Evolutionary conservation across 2,113 vertebrate genomes (phyloP).

Genomic region (Progne subis): DNA sequence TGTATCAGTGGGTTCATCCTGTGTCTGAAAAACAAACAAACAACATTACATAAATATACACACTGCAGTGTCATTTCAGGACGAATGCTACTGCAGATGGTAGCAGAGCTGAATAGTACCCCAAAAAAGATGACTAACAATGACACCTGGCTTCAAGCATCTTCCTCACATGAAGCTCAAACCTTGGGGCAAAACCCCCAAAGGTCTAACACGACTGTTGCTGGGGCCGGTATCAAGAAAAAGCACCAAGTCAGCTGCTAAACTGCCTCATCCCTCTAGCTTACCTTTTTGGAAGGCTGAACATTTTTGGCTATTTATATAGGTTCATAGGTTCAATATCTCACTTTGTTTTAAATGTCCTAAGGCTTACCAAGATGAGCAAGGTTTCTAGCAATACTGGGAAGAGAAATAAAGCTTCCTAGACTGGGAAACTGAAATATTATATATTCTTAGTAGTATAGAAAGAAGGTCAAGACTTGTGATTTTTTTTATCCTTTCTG

Average conservation of each 20-base stretch:
- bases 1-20: conserved; percentile 86
- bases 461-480: not conserved
- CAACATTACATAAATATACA: not conserved
- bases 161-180: not conserved
- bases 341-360: not conserved
- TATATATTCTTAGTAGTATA: not conserved
- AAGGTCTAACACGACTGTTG: not conserved
- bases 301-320: not conserved
- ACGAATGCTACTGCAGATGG: not conserved
- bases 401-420: not conserved
- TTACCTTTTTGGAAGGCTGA: not conserved
- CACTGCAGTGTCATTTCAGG: not conserved
- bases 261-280: not conserved
- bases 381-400: not conserved
- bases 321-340: not conserved
- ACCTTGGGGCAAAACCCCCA: not conserved
- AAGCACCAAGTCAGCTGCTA: not conserved
- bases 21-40: conserved; percentile 78
- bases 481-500: not conserved
- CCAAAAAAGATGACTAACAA: not conserved
- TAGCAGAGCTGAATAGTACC: not conserved
- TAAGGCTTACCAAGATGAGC: not conserved
- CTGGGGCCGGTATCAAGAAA: not conserved
- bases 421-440: not conserved
- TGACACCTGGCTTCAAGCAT: not conserved